These are phyloP conservation scores for Petromus typicus DNA, from an alignment of 2,113 vertebrate genomes.

Conservation along the genomic window DNA sequence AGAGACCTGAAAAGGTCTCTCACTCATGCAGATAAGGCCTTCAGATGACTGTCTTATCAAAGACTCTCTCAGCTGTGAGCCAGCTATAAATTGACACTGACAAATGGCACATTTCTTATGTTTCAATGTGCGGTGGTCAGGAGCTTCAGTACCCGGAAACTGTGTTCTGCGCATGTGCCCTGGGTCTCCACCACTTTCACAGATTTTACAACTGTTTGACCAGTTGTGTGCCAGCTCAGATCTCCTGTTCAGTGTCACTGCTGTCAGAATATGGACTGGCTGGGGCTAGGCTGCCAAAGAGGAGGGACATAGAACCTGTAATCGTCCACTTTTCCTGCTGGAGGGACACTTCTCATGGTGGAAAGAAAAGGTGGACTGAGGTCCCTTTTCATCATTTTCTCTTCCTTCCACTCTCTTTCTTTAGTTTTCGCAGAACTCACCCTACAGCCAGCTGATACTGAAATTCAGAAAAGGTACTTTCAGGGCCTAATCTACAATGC, in stretches of 20 bases:
- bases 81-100: not conserved
- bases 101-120: not conserved
- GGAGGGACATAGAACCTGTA: not conserved
- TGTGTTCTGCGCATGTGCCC: not conserved
- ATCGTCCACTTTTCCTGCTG: not conserved
- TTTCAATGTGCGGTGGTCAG: not conserved
- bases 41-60: not conserved
- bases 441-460: not conserved
- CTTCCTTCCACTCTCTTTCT: not conserved
- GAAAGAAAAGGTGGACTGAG: not conserved
- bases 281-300: not conserved
- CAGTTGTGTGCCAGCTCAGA: not conserved
- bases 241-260: not conserved
- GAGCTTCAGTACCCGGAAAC: not conserved
- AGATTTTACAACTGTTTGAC: not conserved
- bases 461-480: not conserved
- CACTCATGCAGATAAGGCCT: not conserved
- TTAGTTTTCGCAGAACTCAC: not conserved
- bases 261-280: not conserved
- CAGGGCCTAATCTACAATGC: not conserved
- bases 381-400: not conserved
- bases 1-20: not conserved
- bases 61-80: not conserved
- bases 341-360: not conserved
- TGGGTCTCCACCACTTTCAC: not conserved